phyloP scores from a whole-genome alignment of 1,140 invertebrate genomes.

The Macrobrachium rosenbergii region DNA sequence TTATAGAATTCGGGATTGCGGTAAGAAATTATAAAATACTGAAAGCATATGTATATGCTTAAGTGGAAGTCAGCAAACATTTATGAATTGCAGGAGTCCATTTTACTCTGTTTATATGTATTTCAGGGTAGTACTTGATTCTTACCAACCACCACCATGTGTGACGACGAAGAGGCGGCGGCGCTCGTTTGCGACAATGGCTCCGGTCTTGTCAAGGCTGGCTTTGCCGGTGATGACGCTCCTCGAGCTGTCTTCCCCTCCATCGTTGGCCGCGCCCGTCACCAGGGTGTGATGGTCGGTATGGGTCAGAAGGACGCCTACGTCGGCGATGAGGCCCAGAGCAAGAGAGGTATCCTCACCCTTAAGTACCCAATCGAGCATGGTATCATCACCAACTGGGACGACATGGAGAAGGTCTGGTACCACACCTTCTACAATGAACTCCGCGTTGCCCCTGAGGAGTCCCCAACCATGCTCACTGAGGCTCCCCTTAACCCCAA shows the following conservation, averaged over 20 bases:
- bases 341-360: constrained; percentile 91
- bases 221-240: constrained; percentile 87
- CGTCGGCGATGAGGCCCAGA: constrained; percentile 94
- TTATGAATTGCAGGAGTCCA: too few species aligned
- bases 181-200: constrained; percentile 78
- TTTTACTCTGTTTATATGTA: too few species aligned
- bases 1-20: too few species aligned
- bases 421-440: constrained; percentile 97
- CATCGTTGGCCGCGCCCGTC: constrained; percentile 76
- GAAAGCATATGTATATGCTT: too few species aligned
- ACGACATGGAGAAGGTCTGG: constrained; percentile 90
- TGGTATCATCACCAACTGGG: constrained; percentile 97
- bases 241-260: constrained; percentile 93
- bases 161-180: constrained; percentile 46
- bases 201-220: constrained; percentile 79
- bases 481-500: constrained; percentile 78
- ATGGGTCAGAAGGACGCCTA: constrained; percentile 95
- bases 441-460: constrained; percentile 94
- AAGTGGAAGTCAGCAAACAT: too few species aligned
- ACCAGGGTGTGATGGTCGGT: constrained; percentile 90
- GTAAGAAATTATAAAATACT: too few species aligned
- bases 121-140: too few species aligned
- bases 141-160: constrained; percentile 23
- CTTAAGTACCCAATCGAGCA: constrained; percentile 96
- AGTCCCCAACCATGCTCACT: constrained; percentile 90